Conservation (phyloP, 2,113 vertebrate genomes). For the Cairina moschata region DNA sequence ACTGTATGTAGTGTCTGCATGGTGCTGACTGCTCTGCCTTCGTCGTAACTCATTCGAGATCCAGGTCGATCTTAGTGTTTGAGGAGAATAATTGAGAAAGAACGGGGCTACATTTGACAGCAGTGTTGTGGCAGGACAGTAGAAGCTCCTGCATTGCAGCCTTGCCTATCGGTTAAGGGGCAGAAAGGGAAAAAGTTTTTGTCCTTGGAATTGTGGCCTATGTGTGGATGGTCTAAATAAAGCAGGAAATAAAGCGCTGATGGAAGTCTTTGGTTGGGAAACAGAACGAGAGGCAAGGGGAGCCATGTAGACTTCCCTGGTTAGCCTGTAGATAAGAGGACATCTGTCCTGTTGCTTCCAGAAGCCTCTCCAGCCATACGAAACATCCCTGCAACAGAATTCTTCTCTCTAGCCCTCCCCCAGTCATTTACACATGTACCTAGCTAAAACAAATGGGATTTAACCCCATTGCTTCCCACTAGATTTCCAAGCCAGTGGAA, state of each 20-base stretch:
- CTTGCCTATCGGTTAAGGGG: neutral
- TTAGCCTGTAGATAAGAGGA: neutral
- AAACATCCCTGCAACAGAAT: neutral
- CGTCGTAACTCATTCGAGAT: neutral
- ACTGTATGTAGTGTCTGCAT: accelerated
- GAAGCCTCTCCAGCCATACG: accelerated
- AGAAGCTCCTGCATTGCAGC: neutral
- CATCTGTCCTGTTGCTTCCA: accelerated
- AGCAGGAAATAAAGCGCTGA: neutral
- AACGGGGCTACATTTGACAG: neutral
- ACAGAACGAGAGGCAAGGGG: neutral
- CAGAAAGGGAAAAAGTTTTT: neutral
- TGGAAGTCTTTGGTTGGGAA: neutral
- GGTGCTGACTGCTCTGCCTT: neutral
- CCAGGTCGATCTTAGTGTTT: neutral
- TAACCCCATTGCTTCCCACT: neutral
- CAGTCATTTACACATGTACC: accelerated
- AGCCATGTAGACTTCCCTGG: too few relatives aligned
- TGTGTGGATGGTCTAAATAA: neutral
- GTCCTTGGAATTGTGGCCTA: neutral
- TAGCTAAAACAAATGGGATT: neutral
- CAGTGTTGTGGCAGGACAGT: neutral
- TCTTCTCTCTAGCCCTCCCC: neutral
- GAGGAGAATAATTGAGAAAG: neutral
- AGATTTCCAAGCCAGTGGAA: neutral